Base-by-base conservation (phyloP, 2,113 vertebrate species). In the Phyllopteryx taeniolatus region DNA sequence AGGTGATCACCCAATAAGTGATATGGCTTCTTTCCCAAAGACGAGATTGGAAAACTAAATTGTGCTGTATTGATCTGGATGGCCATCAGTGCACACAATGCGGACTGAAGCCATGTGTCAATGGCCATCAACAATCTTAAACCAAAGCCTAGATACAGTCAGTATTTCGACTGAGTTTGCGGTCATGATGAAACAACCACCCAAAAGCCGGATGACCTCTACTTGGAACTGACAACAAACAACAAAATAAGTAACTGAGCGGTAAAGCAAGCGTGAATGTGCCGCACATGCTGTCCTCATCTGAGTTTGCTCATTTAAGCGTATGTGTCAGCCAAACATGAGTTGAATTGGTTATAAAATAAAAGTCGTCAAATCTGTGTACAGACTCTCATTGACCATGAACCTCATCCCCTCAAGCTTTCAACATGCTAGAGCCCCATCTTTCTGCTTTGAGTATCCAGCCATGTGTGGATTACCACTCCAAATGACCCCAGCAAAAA, bases 31-130 rank as follows among this genome's bases (percentile, higher is more conserved):
- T 35, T 77, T 85, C 78, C 75, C 87, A 88, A 84, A 89, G 87
- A 86, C 88, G 82, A 87, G 87, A 91, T 86, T 91, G 87, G 85
- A 92, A 90, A 93, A 91, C 87, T 89, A 88, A 92, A 91, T 92
- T 92, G 91, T 90, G 84, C 83, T 74, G 72, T 92, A 93, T 92
- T 88, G 90, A 94, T 93, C 90, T 67, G 67, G 70, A 77, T 49
- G 87, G 85, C 87, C 89, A 86, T 89, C 82, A 80, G 87, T 78
- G 88, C 85, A 87, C 83, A 73, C 68, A 39, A 79, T 76, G 73
- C 82, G 71, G 86, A 83, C 81, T 64, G 67, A 46, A 66, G 72
- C 63, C 4, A 67, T 35, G 71, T 17, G 70, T 68, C 81, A 15
- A 78, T 61, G 75, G 83, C 84, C 84, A 80, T 46, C 75, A 61